phyloP scores from a whole-genome alignment of 2,888 invertebrate genomes.

The Thysanoteuthis rhombus region DNA sequence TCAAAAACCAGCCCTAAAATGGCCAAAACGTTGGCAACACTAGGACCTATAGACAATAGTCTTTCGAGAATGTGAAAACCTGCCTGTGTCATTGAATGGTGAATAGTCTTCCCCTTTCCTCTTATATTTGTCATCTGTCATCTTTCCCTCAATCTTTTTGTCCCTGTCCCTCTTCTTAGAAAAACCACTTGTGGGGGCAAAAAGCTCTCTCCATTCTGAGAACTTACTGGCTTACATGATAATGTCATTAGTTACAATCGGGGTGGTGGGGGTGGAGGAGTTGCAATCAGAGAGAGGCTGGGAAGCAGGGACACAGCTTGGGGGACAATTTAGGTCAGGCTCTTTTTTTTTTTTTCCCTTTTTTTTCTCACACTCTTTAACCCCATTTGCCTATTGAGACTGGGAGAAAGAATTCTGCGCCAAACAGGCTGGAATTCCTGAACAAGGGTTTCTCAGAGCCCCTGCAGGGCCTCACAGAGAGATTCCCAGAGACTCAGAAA shows the following conservation, averaged over 20 bases:
- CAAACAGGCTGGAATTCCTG: not conserved
- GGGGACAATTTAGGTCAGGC: not conserved
- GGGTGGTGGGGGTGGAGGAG: no score
- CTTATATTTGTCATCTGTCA: no score
- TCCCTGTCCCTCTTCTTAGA: not conserved
- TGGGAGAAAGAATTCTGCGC: not conserved
- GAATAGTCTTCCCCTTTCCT: no score
- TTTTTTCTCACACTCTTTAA: not conserved
- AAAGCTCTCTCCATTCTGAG: not conserved
- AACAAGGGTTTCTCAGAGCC: not conserved
- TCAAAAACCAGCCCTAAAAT: no score
- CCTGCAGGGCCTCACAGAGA: not conserved
- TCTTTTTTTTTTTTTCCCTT: not conserved
- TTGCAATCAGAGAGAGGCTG: no score
- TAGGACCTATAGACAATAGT: no score
- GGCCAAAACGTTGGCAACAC: no score
- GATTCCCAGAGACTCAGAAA: not conserved
- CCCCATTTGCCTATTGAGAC: not conserved
- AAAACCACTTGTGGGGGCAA: slow-evolving; percentile 12
- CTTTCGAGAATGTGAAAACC: no score
- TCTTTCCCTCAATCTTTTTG: not conserved
- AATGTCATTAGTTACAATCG: not conserved
- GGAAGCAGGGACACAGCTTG: not conserved
- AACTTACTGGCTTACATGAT: not conserved
- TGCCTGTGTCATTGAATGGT: no score